A percentile compares a stretch with the other conserved stretches of the same genome.
Conservation (phyloP, 1,140 invertebrate species). For the Drosophila parabipectinata region DNA sequence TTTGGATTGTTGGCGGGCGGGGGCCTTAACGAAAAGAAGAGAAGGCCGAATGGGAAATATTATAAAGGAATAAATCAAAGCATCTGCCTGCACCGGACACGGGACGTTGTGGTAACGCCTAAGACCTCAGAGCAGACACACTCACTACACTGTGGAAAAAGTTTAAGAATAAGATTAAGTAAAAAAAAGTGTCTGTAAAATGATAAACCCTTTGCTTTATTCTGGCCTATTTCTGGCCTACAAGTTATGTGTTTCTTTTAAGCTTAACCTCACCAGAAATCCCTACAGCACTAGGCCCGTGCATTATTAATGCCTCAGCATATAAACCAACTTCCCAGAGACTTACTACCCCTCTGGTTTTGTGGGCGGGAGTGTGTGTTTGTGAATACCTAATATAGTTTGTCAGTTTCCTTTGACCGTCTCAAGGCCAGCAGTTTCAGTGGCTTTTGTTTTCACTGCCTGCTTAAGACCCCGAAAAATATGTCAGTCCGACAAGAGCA, state of each 20-base stretch:
- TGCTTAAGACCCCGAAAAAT: slow-evolving; percentile 52
- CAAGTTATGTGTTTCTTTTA: neutral
- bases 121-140: slow-evolving; percentile 10
- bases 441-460: slow-evolving; percentile 50
- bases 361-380: neutral
- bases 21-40: slow-evolving; percentile 9
- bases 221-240: neutral
- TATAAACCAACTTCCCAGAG: slow-evolving; percentile 21
- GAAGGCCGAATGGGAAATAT: slow-evolving; percentile 27
- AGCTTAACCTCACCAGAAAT: neutral
- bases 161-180: neutral
- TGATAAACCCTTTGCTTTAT: neutral
- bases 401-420: slow-evolving; percentile 49
- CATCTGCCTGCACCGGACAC: slow-evolving; percentile 48
- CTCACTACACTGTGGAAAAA: neutral
- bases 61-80: slow-evolving; percentile 67
- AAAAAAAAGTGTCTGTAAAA: neutral
- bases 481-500: slow-evolving; percentile 49
- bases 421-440: slow-evolving; percentile 41
- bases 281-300: slow-evolving; percentile 2
- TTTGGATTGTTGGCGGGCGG: slow-evolving; percentile 8
- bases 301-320: slow-evolving; percentile 54
- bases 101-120: slow-evolving; percentile 22
- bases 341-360: neutral
- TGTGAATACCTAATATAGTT: slow-evolving; percentile 29